Evolutionary conservation across 2,113 vertebrate species (phyloP), one percentile per base, ranked within the genome.

Genomic region (Eurypyga helias): DNA sequence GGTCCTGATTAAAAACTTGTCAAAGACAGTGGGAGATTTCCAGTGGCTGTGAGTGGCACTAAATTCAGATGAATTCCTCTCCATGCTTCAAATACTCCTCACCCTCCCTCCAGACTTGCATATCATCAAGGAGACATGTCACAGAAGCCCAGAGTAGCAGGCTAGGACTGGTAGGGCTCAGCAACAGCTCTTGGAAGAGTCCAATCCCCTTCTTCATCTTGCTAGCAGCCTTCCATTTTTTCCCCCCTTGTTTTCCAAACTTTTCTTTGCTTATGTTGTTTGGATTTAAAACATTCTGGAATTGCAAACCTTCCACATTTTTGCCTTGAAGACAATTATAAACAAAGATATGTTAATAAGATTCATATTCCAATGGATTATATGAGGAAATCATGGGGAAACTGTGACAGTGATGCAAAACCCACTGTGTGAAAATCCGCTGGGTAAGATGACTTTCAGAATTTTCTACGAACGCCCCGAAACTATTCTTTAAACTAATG

Each of bases 291-390:
- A 84, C 52, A 83, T 83, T 80, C 54, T 82, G 38, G 73, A 95
- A 94, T 45, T 87, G 38, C 49, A 94, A 54, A 81, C 49, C 64
- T 76, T 92, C 76, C 76, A 87, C 49, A 89, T 77, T 89, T 77
- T 77, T 95, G 89, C 87, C 76, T 93, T 92, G 43, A 94, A 95
- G 87, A 90, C 54, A 82, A 72, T 75, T 93, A 58, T 77, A 88
- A 86, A 77, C 51, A 87, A 87, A 96, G 45, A 49, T 87, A 85
- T 49, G 51, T 84, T 90, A 93, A 77, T 79, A 88, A 90, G 54
- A 83, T 87, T 95, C 79, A 80, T 77, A 73, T 33, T 79, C 41
- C 71, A 71, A 46, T 18, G 13, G 61, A 90, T 49, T 72, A 75
- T 89, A 87, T 65, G 55, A n/a, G 36, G 41, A 95, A 94, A 87